These are phyloP conservation scores for Hypomecis punctinalis DNA, from an alignment of 2,888 invertebrate genomes.

Conservation along the genomic window DNA sequence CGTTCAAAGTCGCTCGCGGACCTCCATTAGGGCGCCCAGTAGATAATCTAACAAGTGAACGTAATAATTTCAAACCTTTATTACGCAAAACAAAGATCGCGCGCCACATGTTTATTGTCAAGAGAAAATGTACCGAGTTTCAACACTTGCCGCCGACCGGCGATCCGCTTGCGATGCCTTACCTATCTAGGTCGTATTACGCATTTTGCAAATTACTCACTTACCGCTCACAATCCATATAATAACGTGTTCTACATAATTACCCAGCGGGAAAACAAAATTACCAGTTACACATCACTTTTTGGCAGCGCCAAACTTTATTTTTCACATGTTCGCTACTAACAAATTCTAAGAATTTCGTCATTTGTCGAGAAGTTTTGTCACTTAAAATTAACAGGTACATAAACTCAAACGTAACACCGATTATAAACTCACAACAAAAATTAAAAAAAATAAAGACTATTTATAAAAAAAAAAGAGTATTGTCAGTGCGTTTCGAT, in stretches of 20 bases:
- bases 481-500: constrained; percentile 75
- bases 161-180: constrained; percentile 65
- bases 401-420: constrained; percentile 82
- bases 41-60: constrained; percentile 49
- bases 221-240: constrained; percentile 60
- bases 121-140: constrained; percentile 67
- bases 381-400: constrained; percentile 79
- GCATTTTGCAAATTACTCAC: constrained; percentile 74
- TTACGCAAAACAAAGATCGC: constrained; percentile 73
- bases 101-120: constrained; percentile 70
- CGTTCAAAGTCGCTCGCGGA: constrained; percentile 1
- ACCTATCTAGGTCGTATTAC: constrained; percentile 76
- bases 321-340: constrained; percentile 56
- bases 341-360: constrained; percentile 40
- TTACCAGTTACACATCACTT: constrained; percentile 55
- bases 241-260: constrained; percentile 56
- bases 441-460: constrained; percentile 69
- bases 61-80: constrained; percentile 32
- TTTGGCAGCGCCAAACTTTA: constrained; percentile 68
- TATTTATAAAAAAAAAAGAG: constrained; percentile 58
- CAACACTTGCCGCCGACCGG: constrained; percentile 55
- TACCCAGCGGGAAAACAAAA: constrained; percentile 51
- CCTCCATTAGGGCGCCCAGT: constrained; percentile 36
- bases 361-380: constrained; percentile 44
- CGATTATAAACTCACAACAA: constrained; percentile 65